Evolutionary conservation across 2,888 invertebrate species (phyloP), one percentile per base, ranked within the genome.

Genomic region (Gymnosoma rotundatum): DNA sequence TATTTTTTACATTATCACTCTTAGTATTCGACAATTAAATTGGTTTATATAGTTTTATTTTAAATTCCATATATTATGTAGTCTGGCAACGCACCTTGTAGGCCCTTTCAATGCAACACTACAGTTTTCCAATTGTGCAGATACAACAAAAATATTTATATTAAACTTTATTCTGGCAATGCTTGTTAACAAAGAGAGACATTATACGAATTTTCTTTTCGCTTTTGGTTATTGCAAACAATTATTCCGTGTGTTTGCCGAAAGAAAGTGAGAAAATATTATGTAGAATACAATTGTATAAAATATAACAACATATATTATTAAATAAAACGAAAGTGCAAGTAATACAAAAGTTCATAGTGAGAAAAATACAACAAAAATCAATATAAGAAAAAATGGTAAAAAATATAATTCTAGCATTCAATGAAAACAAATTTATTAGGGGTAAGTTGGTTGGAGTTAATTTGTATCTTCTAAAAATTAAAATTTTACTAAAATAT

Each of bases 401-500:
- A 32, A 32, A 32, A 32, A 32, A 7, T 21, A 67, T 38, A 52
- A n/a, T 54, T 42, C 7, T 6, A 66, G 50, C 21, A 12, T 58
- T 48, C 48, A 38, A 21, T 38, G 20, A 58, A 74, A 52, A 63
- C n/a, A 63, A 16, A 16, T 64, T 56, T 60, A 60, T 38, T 67
- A 67, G 67, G 67, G 76, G 76, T 76, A 58, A 76, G 76, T 76
- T 50, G 2, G 25, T 70, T 70, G 12, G 25, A 9, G 18, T 52
- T 52, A 36, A 14, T 6, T 7, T 69, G 38, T 20, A 25, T 67
- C 21, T 21, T n/a, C n/a, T 12, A 7, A n/a, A 56, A 25, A 2
- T 14, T 4, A n/a, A 32, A 25, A 56, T 45, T 6, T 42, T 25
- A 5, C 25, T 25, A 36, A 18, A 18, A 52, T 18, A 20, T 20